These are phyloP conservation scores for Oreocharis arfaki DNA, from an alignment of 2,113 vertebrate genomes.

Conservation along the genomic window DNA sequence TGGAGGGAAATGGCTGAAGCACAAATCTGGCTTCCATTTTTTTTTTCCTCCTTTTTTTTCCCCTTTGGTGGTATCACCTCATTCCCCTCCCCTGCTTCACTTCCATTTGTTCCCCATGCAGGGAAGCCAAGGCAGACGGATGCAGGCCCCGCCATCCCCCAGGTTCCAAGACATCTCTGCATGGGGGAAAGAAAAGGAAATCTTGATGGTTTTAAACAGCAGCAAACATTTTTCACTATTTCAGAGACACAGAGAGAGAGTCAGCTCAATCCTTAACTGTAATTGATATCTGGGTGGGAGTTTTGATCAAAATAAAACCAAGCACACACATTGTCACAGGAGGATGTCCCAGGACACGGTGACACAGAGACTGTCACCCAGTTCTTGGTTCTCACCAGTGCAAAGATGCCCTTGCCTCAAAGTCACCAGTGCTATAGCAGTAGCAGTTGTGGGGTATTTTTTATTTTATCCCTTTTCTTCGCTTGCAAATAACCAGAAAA, in stretches of 20 bases:
- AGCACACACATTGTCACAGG: neutral
- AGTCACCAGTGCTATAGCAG: neutral
- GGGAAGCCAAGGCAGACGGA: neutral
- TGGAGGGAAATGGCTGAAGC: neutral
- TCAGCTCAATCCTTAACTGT: neutral
- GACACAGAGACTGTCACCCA: neutral
- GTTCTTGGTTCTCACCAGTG: neutral
- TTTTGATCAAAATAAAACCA: neutral
- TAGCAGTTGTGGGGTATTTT: neutral
- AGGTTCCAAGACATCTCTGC: neutral
- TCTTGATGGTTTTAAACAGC: neutral
- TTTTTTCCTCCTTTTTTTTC: neutral
- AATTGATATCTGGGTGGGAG: neutral
- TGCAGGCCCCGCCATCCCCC: rapidly evolving
- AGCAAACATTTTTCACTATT: rapidly evolving
- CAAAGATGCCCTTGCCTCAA: neutral
- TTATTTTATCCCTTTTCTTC: neutral
- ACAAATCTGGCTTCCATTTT: neutral
- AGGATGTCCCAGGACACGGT: neutral
- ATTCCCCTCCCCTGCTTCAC: neutral
- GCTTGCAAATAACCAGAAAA: neutral
- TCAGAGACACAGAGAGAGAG: neutral
- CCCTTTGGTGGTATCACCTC: neutral
- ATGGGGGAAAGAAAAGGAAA: neutral
- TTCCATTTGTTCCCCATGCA: neutral